Base-by-base conservation (phyloP, 2,888 invertebrate genomes). In the Cephus pygmeus region DNA sequence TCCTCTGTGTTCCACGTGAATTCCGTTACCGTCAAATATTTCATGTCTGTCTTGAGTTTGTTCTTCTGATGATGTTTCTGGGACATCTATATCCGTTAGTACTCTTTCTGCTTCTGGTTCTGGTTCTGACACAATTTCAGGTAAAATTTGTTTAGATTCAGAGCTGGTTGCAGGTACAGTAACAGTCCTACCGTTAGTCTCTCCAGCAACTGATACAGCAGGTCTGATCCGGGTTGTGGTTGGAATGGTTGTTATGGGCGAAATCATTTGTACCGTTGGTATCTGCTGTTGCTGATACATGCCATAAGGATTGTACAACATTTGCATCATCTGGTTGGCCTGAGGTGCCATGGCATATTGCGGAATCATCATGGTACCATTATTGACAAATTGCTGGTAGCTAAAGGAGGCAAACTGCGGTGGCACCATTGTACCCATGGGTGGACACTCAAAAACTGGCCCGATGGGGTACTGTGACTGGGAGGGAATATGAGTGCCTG, bases 361-460 rank as follows among this genome's bases (percentile, higher is more conserved):
- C n/a, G 92, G 93, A 80, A 92, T 90, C 87, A 93, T 91, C 84
- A 92, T 92, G 80, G 92, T 93, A 75, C 92, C 92, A 86, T 92
- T 93, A 83, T 93, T 93, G 89, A 93, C 93, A 84, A 93, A 93
- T 81, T 93, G 93, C 82, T 93, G 93, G 85, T 93, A 93, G 83
- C 93, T 93, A 83, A 93, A 93, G 6, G 93, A 92, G 34, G 91
- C 88, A 68, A 91, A 91, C 78, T 91, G 91, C 23, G 91, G 91
- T n/a, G 90, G 89, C 76, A 78, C 75, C 87, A 90, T 88, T n/a
- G 89, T 86, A 79, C 87, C 87, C 40, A 90, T 87, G 6, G 91
- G 90, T 31, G 91, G 91, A 82, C 91, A 91, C 81, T 91, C 91
- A 68, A 90, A 91, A 33, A 91, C 87, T 12, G 91, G 90, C 73